These are phyloP conservation scores for Acanthurus lineatus DNA, from an alignment of 2,797 vertebrate genomes.

Conservation along the genomic window DNA sequence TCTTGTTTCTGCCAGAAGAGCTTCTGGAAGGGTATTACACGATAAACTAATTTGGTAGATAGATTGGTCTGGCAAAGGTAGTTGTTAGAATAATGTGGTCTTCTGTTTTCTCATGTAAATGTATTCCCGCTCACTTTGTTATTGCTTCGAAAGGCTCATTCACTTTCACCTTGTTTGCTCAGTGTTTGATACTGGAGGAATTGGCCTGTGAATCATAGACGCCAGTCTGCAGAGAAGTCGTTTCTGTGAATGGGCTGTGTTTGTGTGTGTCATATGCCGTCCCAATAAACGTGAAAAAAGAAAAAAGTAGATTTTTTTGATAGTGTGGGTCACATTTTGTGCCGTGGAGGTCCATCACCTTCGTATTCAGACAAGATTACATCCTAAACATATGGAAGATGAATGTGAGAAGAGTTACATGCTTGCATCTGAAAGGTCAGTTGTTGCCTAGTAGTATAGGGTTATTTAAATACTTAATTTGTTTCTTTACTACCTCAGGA, in stretches of 20 bases:
- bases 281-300: background rate
- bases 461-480: too few relatives aligned
- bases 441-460: background rate
- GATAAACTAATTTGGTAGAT: conserved; percentile 93
- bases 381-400: background rate
- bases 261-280: conserved; percentile 38
- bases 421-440: background rate
- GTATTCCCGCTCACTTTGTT: conserved; percentile 85
- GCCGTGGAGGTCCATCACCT: background rate
- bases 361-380: background rate
- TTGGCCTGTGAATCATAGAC: conserved; percentile 71
- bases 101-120: conserved; percentile 87
- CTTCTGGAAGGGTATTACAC: conserved; percentile 88
- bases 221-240: conserved; percentile 31
- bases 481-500: background rate
- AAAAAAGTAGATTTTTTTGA: background rate
- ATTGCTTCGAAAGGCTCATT: conserved; percentile 79
- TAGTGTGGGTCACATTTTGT: conserved; percentile 9
- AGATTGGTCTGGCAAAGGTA: conserved; percentile 92
- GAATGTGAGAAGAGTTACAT: background rate
- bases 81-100: conserved; percentile 86
- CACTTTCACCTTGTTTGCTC: conserved; percentile 84
- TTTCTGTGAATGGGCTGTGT: conserved; percentile 47
- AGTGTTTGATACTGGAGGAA: conserved; percentile 69
- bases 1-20: conserved; percentile 91